Evolutionary conservation across 2,113 vertebrate species (phyloP).

Genomic region (Neolamprologus kungweensis): DNA sequence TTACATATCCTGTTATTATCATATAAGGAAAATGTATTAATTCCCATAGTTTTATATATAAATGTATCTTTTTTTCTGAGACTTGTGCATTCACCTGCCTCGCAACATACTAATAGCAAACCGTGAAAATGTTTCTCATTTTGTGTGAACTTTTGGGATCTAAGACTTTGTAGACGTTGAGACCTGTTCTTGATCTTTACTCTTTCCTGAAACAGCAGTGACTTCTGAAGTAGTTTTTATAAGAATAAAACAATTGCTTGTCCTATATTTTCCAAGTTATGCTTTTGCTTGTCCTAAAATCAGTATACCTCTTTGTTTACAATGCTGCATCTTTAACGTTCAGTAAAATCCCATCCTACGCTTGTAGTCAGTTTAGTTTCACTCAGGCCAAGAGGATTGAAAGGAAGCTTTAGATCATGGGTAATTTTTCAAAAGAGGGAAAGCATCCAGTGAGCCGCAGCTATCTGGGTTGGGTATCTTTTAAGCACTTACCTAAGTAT

Average conservation of each 20-base stretch:
- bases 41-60: neutral
- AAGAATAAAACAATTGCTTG: accelerated
- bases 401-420: neutral
- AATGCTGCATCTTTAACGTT: neutral
- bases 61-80: neutral
- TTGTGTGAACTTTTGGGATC: neutral
- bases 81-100: neutral
- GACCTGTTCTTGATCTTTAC: neutral
- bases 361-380: neutral
- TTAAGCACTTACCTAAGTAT: neutral
- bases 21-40: neutral
- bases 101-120: neutral
- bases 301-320: neutral
- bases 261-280: neutral
- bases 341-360: neutral
- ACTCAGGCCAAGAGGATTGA: neutral
- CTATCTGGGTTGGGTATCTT: neutral
- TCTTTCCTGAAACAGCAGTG: neutral
- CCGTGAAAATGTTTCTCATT: neutral
- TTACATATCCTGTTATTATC: neutral
- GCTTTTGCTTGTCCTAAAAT: neutral
- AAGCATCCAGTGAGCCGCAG: accelerated
- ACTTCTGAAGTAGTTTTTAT: neutral
- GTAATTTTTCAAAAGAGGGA: neutral
- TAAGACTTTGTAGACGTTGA: neutral